Evolutionary conservation across 2,888 invertebrate species (phyloP).

Genomic region (Drosophila maculinotata): DNA sequence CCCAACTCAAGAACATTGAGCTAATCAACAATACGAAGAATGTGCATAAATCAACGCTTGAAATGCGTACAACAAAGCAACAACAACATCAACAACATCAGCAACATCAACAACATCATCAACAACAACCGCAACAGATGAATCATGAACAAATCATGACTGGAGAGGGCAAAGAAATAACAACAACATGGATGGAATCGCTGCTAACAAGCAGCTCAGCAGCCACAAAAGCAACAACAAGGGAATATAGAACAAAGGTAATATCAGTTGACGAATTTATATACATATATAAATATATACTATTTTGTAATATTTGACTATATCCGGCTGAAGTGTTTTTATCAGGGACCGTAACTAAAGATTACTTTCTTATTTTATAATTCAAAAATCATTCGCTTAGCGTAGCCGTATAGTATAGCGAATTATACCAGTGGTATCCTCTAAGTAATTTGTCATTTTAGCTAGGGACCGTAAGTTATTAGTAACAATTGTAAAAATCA

Average conservation of each 20-base stretch:
- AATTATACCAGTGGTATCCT: too few relatives aligned
- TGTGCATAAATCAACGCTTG: conserved; percentile 77
- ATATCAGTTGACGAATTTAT: conserved; percentile 13
- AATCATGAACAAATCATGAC: conserved; percentile 47
- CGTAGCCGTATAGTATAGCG: too few relatives aligned
- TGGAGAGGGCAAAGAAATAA: conserved; percentile 21
- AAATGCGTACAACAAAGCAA: conserved; percentile 70
- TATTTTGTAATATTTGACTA: too few relatives aligned
- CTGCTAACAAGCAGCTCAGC: conserved; percentile 57
- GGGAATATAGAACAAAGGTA: conserved; percentile 81
- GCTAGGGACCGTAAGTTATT: too few relatives aligned
- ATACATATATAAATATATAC: not conserved
- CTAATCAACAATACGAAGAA: conserved; percentile 83
- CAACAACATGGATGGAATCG: conserved; percentile 68
- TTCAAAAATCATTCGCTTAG: too few relatives aligned
- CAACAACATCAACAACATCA: conserved; percentile 30
- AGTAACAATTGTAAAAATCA: too few relatives aligned
- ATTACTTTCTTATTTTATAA: too few relatives aligned
- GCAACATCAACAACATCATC: conserved; percentile 9
- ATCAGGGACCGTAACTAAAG: too few relatives aligned
- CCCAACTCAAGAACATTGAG: conserved; percentile 87
- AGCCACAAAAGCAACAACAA: conserved; percentile 52
- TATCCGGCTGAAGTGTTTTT: too few relatives aligned
- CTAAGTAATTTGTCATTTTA: too few relatives aligned
- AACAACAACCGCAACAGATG: conserved; percentile 34